These are phyloP conservation scores for Haliclystus octoradiatus DNA, from an alignment of 30 jellyfish, hydroid and myxozoan species.

Conservation along the genomic window DNA sequence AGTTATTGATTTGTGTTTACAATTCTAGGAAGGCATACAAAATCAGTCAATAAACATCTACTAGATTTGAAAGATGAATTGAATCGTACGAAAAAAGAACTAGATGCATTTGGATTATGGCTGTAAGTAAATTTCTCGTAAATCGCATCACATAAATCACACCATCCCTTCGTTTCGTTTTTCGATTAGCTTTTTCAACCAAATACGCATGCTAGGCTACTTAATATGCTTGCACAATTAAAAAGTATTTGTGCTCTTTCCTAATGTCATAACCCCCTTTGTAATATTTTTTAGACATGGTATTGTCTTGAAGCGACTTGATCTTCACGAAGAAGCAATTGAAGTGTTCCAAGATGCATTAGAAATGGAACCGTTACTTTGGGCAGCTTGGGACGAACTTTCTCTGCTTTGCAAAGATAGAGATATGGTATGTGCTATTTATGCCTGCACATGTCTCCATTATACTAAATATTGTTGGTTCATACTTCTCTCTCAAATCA, in stretches of 20 bases:
- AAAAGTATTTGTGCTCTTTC: too few species aligned
- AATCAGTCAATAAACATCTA: conserved; percentile 11
- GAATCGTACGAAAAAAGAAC: conserved; percentile 21
- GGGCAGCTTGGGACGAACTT: conserved; percentile 95
- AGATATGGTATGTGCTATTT: conserved; percentile 41
- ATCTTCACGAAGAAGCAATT: conserved; percentile 54
- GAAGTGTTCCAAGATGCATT: conserved; percentile 38
- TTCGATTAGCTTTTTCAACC: too few species aligned
- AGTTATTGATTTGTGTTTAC: background rate
- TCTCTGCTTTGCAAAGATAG: conserved; percentile 72
- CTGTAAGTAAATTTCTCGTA: conserved; percentile 78
- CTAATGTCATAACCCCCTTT: too few species aligned
- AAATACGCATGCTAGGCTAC: too few species aligned
- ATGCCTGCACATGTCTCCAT: background rate
- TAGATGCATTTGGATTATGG: conserved; percentile 66
- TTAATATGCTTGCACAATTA: too few species aligned
- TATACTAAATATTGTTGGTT: background rate
- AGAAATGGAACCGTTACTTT: conserved; percentile 72
- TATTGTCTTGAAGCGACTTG: conserved; percentile 51
- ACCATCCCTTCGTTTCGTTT: too few species aligned
- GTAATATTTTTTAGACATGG: conserved; percentile 75
- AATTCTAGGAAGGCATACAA: background rate
- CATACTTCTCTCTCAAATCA: too few species aligned
- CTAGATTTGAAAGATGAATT: conserved; percentile 31
- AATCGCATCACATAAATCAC: too few species aligned